Conservation (phyloP, 2,888 invertebrate species). For the Drosophila longiperda region DNA sequence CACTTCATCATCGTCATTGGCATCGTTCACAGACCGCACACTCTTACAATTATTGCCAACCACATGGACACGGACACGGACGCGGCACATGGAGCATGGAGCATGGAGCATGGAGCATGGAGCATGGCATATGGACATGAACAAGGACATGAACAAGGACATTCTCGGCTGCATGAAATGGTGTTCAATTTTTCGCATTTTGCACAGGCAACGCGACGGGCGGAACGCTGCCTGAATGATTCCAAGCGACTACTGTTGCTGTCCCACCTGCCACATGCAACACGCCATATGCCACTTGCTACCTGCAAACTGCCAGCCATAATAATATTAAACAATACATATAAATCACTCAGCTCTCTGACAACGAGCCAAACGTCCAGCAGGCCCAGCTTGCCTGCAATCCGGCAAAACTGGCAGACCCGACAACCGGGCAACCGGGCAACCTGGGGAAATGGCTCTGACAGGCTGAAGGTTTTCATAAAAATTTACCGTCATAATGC, state of each 20-base stretch:
- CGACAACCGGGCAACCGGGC: constrained; percentile 10
- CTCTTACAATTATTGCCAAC: constrained; percentile 77
- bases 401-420: constrained; percentile 1
- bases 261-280: constrained; percentile 22
- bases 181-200: constrained; percentile 80
- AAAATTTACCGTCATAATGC: constrained; percentile 80
- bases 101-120: constrained; percentile 31
- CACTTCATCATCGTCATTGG: constrained; percentile 71
- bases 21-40: constrained; percentile 60
- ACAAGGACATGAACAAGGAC: constrained; percentile 45
- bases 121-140: constrained; percentile 31
- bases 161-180: constrained; percentile 63
- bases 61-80: constrained; percentile 57
- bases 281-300: constrained; percentile 16
- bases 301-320: constrained; percentile 71
- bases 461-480: constrained; percentile 71
- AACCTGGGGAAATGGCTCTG: constrained; percentile 46
- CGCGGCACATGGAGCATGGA: constrained; percentile 18
- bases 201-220: constrained; percentile 67
- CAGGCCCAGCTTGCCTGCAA: too few relatives aligned
- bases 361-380: constrained; percentile 49
- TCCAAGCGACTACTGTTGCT: constrained; percentile 32
- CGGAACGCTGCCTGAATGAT: constrained; percentile 53
- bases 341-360: constrained; percentile 79
- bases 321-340: constrained; percentile 80